These are phyloP conservation scores for Heteronetta atricapilla DNA, from an alignment of 2,113 vertebrate genomes.

Conservation along the genomic window DNA sequence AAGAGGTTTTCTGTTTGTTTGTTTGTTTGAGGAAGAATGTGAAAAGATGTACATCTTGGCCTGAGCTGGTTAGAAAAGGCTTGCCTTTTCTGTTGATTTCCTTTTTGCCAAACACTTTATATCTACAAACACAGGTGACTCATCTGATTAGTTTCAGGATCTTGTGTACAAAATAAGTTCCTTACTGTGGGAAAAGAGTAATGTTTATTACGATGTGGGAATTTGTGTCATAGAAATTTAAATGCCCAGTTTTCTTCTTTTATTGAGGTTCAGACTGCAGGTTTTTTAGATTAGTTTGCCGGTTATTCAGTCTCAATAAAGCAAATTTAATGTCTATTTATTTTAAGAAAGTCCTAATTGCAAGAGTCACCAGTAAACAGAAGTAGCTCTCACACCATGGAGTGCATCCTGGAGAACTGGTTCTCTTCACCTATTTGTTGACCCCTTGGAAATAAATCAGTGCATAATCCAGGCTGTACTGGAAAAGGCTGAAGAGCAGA, in stretches of 20 bases:
- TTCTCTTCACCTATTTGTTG: background rate
- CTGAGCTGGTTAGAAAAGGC: fast-evolving
- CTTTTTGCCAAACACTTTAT: fast-evolving
- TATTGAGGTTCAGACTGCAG: background rate
- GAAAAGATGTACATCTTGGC: background rate
- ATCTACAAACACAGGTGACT: background rate
- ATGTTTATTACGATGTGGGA: background rate
- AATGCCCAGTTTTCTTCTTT: background rate
- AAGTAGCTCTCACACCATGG: background rate
- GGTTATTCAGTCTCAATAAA: background rate
- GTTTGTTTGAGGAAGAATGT: background rate
- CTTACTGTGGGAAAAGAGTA: background rate
- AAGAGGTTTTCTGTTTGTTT: fast-evolving
- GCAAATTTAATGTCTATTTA: background rate
- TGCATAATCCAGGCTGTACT: background rate
- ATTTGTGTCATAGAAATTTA: background rate
- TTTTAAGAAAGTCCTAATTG: background rate
- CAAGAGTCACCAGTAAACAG: background rate
- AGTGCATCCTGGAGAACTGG: background rate
- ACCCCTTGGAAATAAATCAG: background rate
- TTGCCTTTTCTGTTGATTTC: background rate
- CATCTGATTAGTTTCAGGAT: background rate
- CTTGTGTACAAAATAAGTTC: background rate
- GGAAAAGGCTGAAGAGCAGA: background rate
- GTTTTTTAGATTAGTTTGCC: fast-evolving